Conservation (phyloP, 2,888 invertebrate genomes). For the Taenaris catops region DNA sequence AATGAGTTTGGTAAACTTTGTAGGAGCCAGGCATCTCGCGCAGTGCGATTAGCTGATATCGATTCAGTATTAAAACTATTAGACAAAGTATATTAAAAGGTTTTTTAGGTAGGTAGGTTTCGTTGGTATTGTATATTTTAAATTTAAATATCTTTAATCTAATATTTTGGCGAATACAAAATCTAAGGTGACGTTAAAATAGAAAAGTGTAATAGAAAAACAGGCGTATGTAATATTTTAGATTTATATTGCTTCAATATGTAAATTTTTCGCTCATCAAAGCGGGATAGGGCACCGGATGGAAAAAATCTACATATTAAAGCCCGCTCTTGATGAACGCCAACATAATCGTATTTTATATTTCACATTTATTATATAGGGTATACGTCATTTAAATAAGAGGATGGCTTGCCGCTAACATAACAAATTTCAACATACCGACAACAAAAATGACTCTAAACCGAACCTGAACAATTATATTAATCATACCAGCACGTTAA, state of each 20-base stretch:
- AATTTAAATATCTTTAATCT: too few species aligned
- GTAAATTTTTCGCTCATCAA: slow-evolving; percentile 16
- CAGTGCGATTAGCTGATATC: slow-evolving; percentile 15
- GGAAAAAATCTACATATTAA: slow-evolving; percentile 14
- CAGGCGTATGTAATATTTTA: slow-evolving; percentile 6
- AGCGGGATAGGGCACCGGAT: slow-evolving; percentile 9
- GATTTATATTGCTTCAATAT: slow-evolving; percentile 9
- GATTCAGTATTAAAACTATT: slow-evolving; percentile 9
- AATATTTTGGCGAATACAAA: too few species aligned
- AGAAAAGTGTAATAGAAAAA: slow-evolving; percentile 5
- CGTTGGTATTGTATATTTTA: too few species aligned
- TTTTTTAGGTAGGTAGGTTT: too few species aligned
- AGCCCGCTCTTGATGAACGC: slow-evolving; percentile 10
- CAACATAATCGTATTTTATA: slow-evolving; percentile 6
- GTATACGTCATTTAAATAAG: too few species aligned
- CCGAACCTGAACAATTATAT: too few species aligned
- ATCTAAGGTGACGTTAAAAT: too few species aligned
- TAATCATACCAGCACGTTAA: too few species aligned
- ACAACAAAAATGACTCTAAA: too few species aligned
- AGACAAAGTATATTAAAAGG: neutral
- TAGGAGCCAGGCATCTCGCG: slow-evolving; percentile 9
- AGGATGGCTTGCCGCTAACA: too few species aligned
- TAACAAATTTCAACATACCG: too few species aligned
- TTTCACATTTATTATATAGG: neutral
- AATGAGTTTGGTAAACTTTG: slow-evolving; percentile 22